Base-by-base conservation (phyloP, 2,113 vertebrate genomes). In the Diphyllodes magnificus region DNA sequence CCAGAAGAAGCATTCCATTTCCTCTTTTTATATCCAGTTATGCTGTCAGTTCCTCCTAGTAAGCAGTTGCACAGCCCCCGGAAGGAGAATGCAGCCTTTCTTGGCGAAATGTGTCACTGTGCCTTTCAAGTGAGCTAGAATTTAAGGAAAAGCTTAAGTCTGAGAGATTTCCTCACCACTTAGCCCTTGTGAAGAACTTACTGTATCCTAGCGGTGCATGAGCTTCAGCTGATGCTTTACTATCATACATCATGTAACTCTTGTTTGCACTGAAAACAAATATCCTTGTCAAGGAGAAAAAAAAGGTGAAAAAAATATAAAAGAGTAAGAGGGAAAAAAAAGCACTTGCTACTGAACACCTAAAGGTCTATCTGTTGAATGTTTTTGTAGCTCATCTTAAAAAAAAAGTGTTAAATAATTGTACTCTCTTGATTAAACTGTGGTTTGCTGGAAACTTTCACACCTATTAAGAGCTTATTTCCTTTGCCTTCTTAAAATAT, bases 1-100 rank as follows among this genome's bases (percentile, higher is more conserved):
- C 50, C 82, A 94, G 85, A 95, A 96, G 94, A 97, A 96, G 93
- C 88, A 96, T 95, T 96, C 96, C 93, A 86, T 90, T 97, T 96
- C 89, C 85, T 81, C 94, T 95, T 95, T 97, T 96, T 95, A 94
- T 96, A 97, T 96, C 91, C 77, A 93, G 85, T 93, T 95, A 92
- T 92, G 90, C 79, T 95, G 87, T 73, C 77, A 92, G 90, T 95
- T 95, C 87, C 91, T 96, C 92, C 91, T 45, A 69, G 66, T 82
- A 94, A 94, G 86, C 84, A 79, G 59, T 92, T 87, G 84, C 75
- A 86, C 60, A 90, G 85, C 35, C 64, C 53, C 90, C 28, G 47
- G 84, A 91, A 95, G 92, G 47, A 93, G 80, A 93, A 88, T 37
- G 56, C 30, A 91, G 90, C 68, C 76, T 90, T 93, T 82, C 79